phyloP scores from a whole-genome alignment of 1,140 invertebrate genomes.

The Drosophila bipectinata region DNA sequence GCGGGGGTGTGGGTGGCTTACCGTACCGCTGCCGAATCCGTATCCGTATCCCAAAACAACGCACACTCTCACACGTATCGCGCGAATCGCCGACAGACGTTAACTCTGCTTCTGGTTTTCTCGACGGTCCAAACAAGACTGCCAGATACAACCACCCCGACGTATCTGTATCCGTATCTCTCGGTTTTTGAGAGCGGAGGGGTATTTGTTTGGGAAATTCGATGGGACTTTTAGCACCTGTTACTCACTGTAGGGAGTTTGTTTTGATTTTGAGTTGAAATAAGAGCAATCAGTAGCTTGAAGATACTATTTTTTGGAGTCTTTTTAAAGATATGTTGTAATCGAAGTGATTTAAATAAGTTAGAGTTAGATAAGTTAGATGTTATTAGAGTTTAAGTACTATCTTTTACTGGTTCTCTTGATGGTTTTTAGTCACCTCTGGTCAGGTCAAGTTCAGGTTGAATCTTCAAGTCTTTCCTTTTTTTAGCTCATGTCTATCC shows the following conservation, averaged over 20 bases:
- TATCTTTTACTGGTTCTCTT: too few species aligned
- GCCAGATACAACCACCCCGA: conserved; percentile 33
- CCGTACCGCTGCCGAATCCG: conserved; percentile 51
- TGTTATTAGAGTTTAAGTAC: too few species aligned
- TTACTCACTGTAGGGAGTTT: conserved; percentile 19
- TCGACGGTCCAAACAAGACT: conserved; percentile 73
- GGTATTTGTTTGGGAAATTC: conserved; percentile 72
- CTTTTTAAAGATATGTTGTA: too few species aligned
- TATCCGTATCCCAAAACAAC: conserved; percentile 60
- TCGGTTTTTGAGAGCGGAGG: conserved; percentile 18
- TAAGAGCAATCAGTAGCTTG: too few species aligned
- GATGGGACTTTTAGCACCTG: conserved; percentile 42
- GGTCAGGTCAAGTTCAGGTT: too few species aligned
- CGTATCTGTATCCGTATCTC: conserved; percentile 9
- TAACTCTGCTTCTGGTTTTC: conserved; percentile 41
- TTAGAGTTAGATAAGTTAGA: too few species aligned
- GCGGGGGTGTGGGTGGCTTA: conserved; percentile 61
- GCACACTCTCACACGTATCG: conserved; percentile 47
- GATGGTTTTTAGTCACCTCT: too few species aligned
- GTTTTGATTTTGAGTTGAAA: neutral
- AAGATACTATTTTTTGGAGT: too few species aligned
- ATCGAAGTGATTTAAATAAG: too few species aligned
- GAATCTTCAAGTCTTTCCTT: too few species aligned
- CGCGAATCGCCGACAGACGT: conserved; percentile 46
- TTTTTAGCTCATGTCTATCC: too few species aligned